Evolutionary conservation across 1,140 invertebrate species (phyloP), one percentile per base, ranked within the genome.

Genomic region (Propsilocerus akamusi): DNA sequence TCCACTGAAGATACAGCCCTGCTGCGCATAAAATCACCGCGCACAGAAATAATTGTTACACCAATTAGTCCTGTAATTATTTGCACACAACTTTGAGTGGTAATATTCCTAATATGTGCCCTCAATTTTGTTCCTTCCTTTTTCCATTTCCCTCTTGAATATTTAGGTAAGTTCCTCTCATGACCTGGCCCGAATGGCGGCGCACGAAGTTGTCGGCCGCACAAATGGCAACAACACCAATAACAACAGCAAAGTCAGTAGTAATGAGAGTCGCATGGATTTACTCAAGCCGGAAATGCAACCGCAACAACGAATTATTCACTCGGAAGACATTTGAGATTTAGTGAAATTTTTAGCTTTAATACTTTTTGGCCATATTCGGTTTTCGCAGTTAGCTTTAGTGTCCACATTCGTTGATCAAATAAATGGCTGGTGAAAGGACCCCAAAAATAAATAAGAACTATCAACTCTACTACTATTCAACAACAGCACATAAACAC

Each of bases 1-100:
- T 70, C 69, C 49, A 72, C 63, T 25, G 66, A 68, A 55, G 72
- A 74, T 59, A 71, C 73, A 25, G 73, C 73, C 32, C 61, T 75
- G 48, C 61, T 75, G 25, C 60, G 62, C 26, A 64, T 67, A 47
- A 59, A 57, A 53, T 60, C 65, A 52, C 61, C 62, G 46, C 57
- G 60, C 53, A 67, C 66, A 22, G 65, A 65, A 55, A 68, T 68
- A 55, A 60, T 68, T 57, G 64, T 68, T 57, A 68, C 66, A 55
- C 66, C 66, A 53, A 67, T 67, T 57, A 65, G 63, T 58, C 63
- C 63, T 56, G 63, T 65, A 52, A 64, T 56, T 56, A 28, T 14
- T 48, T 25, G 11, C 7, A 26, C 8, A 3, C 1, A 47, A 17
- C 17, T 24, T 24, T 24, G 25, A 24, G 41, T 6, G 24, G 20